Percentiles rank a stretch among this genome's conserved stretches.
These are phyloP conservation scores for Perithous albicinctus DNA, from an alignment of 2,888 invertebrate species.

Conservation along the genomic window DNA sequence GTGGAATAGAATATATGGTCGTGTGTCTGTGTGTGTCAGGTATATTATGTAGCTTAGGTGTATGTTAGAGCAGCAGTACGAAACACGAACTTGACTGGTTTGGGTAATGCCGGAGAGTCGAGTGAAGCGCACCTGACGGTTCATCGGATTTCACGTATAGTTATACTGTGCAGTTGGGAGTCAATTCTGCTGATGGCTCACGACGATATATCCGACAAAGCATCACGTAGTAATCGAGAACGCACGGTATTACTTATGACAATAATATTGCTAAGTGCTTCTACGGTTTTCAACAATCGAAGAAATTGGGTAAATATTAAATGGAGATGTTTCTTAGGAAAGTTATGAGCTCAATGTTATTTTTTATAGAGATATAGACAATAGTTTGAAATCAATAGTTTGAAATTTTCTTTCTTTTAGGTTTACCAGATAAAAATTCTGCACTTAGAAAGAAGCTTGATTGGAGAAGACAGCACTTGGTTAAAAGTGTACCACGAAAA, in stretches of 20 bases:
- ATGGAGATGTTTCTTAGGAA: not conserved
- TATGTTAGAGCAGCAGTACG: constrained; percentile 25
- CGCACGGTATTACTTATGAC: constrained; percentile 2
- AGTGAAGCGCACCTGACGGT: constrained; percentile 50
- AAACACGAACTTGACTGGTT: constrained; percentile 52
- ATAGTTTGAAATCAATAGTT: too few species aligned
- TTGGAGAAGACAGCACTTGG: too few species aligned
- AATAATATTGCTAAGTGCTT: not conserved
- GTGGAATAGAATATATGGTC: too few species aligned
- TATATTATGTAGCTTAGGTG: constrained; percentile 4
- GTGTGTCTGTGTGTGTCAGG: constrained; percentile 1
- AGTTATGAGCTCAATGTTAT: too few species aligned
- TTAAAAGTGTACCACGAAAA: too few species aligned
- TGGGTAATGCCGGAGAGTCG: constrained; percentile 50
- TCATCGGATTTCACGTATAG: constrained; percentile 47
- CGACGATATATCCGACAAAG: not conserved
- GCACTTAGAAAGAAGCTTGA: too few species aligned
- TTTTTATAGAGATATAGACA: too few species aligned
- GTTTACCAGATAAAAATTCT: not conserved
- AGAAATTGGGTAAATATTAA: not conserved
- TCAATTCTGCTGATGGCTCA: not conserved
- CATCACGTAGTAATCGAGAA: constrained; percentile 1
- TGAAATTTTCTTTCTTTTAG: too few species aligned
- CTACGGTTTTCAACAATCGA: not conserved
- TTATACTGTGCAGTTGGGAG: not conserved